Conservation (phyloP, 2,113 vertebrate species). For the Propithecus coquereli region DNA sequence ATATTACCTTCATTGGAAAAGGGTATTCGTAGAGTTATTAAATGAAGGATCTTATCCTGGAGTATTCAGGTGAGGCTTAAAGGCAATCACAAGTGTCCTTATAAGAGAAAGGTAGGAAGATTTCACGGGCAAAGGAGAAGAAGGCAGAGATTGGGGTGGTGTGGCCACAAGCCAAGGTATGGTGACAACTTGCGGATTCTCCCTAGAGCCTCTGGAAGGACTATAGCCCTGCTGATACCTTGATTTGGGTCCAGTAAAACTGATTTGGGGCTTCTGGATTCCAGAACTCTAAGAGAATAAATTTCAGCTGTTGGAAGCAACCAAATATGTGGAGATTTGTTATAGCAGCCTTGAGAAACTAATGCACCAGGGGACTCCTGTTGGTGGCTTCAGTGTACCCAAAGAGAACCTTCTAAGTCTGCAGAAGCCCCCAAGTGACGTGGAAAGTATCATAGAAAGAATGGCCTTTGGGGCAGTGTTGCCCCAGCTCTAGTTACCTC, state of each 20-base stretch:
- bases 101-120: not conserved
- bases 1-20: not conserved
- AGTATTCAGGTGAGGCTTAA: not conserved
- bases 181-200: rapidly evolving
- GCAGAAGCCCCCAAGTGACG: not conserved
- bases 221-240: rapidly evolving
- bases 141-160: not conserved
- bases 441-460: not conserved
- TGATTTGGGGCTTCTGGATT: not conserved
- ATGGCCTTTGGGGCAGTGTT: no score
- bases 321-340: not conserved
- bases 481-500: not conserved
- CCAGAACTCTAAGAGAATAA: not conserved
- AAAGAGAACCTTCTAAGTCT: not conserved
- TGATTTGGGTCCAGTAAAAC: not conserved
- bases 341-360: not conserved
- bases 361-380: not conserved
- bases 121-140: not conserved
- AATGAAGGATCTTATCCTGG: not conserved
- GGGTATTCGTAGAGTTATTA: not conserved
- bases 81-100: not conserved
- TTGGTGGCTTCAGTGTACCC: not conserved
- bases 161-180: not conserved
- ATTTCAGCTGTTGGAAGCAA: not conserved
- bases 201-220: no score